phyloP scores from a whole-genome alignment of 2,888 invertebrate species.

The Argyresthia goedartella region DNA sequence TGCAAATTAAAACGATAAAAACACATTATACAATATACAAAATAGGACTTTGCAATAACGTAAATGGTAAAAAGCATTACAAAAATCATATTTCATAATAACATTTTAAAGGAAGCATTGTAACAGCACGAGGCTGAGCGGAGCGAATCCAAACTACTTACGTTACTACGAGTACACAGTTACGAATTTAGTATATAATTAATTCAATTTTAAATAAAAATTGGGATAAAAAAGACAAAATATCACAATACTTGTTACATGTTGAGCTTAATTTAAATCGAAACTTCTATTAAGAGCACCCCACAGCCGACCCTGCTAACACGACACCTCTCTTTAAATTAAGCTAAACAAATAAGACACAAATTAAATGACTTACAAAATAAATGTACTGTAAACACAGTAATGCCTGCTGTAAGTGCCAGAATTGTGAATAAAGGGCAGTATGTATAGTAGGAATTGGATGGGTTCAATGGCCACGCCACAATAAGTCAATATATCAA shows the following conservation, averaged over 20 bases:
- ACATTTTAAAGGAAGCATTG: constrained; percentile 62
- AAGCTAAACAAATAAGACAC: constrained; percentile 63
- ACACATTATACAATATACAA: constrained; percentile 33
- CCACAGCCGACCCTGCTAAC: constrained; percentile 21
- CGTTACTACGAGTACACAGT: constrained; percentile 39
- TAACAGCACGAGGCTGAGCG: constrained; percentile 31
- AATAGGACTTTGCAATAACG: constrained; percentile 40
- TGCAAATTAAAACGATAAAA: constrained; percentile 48
- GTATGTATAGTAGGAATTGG: constrained; percentile 20
- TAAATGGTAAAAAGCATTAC: constrained; percentile 52
- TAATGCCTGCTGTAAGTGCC: constrained; percentile 23
- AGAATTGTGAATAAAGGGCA: constrained; percentile 26
- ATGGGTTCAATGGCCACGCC: constrained; percentile 22
- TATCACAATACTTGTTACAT: constrained; percentile 65
- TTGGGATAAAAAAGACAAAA: constrained; percentile 58
- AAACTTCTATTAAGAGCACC: constrained; percentile 27
- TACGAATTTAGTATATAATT: constrained; percentile 46
- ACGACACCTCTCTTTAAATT: constrained; percentile 44
- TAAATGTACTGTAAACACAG: constrained; percentile 14
- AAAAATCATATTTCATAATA: constrained; percentile 45
- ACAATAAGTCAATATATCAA: constrained; percentile 43
- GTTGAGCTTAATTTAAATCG: constrained; percentile 69
- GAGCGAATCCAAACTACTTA: constrained; percentile 27
- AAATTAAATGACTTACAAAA: constrained; percentile 27
- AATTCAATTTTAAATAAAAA: constrained; percentile 42